Conservation (phyloP, 2,113 vertebrate genomes). For the Parus major region DNA sequence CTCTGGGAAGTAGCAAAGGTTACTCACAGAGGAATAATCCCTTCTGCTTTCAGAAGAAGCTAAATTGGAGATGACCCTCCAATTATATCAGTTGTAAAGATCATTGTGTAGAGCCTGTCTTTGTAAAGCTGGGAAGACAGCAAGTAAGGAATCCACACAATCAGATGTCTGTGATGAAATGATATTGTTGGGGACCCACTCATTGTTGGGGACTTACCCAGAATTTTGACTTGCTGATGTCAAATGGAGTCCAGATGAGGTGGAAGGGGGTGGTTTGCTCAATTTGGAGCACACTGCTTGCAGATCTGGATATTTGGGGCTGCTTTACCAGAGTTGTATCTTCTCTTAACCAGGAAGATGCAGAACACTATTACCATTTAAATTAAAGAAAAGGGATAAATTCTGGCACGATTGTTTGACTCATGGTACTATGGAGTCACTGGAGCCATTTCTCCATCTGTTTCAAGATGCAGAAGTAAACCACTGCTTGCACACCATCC, state of each 20-base stretch:
- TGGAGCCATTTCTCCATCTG: not conserved
- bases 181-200: not conserved
- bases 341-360: not conserved
- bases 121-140: not conserved
- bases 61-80: not conserved
- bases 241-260: not conserved
- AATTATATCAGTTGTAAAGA: not conserved
- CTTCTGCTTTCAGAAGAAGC: not conserved
- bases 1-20: not conserved
- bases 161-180: not conserved
- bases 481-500: not conserved
- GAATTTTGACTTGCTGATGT: not conserved
- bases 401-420: not conserved
- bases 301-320: not conserved
- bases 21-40: not conserved
- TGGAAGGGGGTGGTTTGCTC: not conserved
- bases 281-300: not conserved
- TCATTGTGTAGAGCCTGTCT: not conserved
- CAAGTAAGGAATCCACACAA: not conserved
- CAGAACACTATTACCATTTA: not conserved
- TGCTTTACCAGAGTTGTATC: not conserved
- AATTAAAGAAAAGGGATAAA: not conserved
- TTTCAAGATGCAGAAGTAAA: not conserved
- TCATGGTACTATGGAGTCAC: not conserved
- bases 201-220: not conserved